A percentile compares a stretch with the other conserved stretches of the same genome.
Evolutionary conservation across 2,113 vertebrate species (phyloP).

Genomic region (Grammatotria lemairii): DNA sequence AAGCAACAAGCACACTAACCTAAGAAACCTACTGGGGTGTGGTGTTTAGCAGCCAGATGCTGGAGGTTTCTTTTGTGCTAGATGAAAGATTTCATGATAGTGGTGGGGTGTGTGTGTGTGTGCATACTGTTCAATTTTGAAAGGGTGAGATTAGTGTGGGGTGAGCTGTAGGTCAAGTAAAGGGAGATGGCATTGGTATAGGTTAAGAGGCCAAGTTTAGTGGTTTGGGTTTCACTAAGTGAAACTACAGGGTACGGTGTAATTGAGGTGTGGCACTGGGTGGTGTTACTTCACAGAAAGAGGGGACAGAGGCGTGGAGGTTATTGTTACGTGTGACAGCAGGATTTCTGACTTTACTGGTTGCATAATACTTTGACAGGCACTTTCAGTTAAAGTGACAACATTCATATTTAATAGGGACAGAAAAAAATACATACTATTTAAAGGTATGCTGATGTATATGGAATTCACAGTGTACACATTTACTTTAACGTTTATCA

Average conservation of each 20-base stretch:
- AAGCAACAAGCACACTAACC: neutral
- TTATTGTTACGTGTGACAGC: neutral
- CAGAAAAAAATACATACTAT: neutral
- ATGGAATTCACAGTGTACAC: neutral
- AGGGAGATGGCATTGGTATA: neutral
- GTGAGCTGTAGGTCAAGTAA: neutral
- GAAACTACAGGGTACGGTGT: slow-evolving; percentile 1
- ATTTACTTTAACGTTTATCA: neutral
- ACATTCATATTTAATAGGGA: neutral
- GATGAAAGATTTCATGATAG: neutral
- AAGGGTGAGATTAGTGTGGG: neutral
- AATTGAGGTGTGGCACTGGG: neutral
- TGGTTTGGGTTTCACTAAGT: neutral
- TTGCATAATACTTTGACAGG: neutral
- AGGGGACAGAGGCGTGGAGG: neutral
- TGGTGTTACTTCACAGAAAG: neutral
- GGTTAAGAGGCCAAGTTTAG: neutral
- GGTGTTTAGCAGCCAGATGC: neutral
- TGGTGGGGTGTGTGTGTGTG: neutral
- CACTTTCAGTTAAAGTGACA: neutral
- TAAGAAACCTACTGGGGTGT: neutral
- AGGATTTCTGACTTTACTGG: neutral
- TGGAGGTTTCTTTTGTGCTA: neutral
- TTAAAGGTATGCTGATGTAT: neutral
- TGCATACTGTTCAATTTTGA: neutral